phyloP scores from a whole-genome alignment of 2,113 vertebrate species.

The Spizaetus ornatus region DNA sequence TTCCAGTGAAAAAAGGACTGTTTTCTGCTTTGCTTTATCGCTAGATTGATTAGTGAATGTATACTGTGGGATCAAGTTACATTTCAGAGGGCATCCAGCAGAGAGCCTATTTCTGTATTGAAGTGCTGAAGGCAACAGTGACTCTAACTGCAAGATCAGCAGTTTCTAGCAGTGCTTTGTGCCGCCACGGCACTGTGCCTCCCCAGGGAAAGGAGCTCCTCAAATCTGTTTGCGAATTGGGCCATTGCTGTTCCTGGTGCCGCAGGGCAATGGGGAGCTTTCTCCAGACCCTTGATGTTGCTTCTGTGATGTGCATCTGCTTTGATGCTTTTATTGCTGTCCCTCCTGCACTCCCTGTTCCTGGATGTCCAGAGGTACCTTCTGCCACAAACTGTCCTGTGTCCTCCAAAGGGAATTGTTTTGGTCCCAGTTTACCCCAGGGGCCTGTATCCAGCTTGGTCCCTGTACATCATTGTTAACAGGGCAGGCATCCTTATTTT shows the following conservation, averaged over 20 bases:
- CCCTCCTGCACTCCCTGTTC: not conserved
- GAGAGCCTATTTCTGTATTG: not conserved
- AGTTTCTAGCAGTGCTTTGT: slow-evolving; percentile 13
- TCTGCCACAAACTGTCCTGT: not conserved
- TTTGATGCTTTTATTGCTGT: not conserved
- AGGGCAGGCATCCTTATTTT: not conserved
- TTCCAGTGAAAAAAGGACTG: not conserved
- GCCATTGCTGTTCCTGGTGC: not conserved
- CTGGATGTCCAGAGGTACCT: not conserved
- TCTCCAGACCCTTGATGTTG: not conserved
- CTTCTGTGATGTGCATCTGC: not conserved
- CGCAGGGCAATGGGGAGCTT: accelerated
- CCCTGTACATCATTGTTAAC: not conserved
- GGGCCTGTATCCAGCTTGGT: not conserved
- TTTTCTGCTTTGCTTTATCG: slow-evolving; percentile 23
- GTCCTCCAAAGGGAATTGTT: not conserved
- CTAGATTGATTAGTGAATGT: slow-evolving; percentile 1
- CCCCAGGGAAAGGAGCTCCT: not conserved
- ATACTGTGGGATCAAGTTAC: not conserved
- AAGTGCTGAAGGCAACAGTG: not conserved
- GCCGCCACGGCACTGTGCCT: not conserved
- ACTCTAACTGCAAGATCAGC: slow-evolving; percentile 15
- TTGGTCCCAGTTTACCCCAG: not conserved
- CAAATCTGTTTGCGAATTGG: not conserved
- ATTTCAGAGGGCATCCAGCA: slow-evolving; percentile 22